phyloP scores from a whole-genome alignment of 2,113 vertebrate genomes.

The Epinephelus lanceolatus region DNA sequence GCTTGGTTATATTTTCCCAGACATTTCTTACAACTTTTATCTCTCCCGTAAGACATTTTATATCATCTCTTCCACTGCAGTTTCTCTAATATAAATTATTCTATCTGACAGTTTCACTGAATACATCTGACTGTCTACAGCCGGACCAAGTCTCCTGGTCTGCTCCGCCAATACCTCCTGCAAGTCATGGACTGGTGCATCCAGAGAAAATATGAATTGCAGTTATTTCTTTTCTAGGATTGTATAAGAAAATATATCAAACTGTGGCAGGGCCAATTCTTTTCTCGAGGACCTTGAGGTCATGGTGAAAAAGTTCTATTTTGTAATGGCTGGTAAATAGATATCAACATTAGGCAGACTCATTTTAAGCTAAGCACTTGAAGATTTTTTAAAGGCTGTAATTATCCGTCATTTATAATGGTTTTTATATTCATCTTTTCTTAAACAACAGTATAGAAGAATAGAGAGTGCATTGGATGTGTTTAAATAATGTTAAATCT shows the following conservation, averaged over 20 bases:
- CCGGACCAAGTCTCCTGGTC: neutral
- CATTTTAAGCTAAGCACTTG: too few relatives aligned
- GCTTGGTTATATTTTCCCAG: constrained; percentile 45
- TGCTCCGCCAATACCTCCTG: neutral
- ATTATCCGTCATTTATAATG: neutral
- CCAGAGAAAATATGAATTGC: neutral
- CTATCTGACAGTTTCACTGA: neutral
- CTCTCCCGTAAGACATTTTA: neutral
- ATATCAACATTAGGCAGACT: neutral
- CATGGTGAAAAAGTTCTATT: neutral
- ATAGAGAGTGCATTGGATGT: neutral
- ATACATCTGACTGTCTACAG: neutral
- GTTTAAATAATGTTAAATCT: constrained; percentile 27
- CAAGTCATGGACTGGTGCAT: neutral
- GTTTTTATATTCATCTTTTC: neutral
- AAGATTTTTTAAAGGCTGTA: neutral
- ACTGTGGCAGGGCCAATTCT: neutral
- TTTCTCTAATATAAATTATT: neutral
- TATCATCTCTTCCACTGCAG: neutral
- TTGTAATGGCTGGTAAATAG: neutral
- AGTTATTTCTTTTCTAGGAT: neutral
- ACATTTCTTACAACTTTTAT: constrained; percentile 49
- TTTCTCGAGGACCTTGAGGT: neutral
- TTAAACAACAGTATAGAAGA: neutral
- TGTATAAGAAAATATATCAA: neutral